phyloP scores from a whole-genome alignment of 2,113 vertebrate genomes.

The Syrmaticus mikado region DNA sequence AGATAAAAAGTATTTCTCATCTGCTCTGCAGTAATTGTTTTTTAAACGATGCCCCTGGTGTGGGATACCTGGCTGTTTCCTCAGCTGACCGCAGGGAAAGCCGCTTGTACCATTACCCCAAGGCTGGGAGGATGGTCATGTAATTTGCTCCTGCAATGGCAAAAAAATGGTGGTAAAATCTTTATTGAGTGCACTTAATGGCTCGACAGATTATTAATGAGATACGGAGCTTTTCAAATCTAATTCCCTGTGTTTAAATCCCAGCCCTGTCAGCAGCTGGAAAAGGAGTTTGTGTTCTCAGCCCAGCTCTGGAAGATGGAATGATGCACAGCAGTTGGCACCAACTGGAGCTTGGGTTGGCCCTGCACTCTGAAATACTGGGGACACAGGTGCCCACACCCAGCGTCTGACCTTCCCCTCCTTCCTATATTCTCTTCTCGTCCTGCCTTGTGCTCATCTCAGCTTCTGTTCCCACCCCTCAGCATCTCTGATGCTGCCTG shows the following conservation, averaged over 20 bases:
- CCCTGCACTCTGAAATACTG: rapidly evolving
- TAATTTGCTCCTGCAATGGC: neutral
- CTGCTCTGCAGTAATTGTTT: slow-evolving; percentile 25
- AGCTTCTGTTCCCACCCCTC: neutral
- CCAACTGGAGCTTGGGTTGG: neutral
- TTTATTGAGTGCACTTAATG: slow-evolving; percentile 26
- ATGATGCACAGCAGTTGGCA: neutral
- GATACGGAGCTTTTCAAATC: neutral
- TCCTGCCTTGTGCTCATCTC: neutral
- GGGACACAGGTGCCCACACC: neutral
- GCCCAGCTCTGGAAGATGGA: neutral
- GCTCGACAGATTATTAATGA: slow-evolving; percentile 17
- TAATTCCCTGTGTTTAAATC: neutral
- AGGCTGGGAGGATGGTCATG: neutral
- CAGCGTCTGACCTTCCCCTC: neutral
- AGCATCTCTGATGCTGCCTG: neutral
- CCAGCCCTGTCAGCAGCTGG: slow-evolving; percentile 43
- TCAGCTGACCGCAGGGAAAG: neutral
- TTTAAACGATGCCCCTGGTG: slow-evolving; percentile 30
- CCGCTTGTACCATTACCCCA: neutral
- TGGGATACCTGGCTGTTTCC: neutral
- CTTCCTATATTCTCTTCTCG: neutral
- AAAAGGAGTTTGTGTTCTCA: neutral
- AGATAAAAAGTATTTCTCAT: slow-evolving; percentile 35
- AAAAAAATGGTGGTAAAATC: slow-evolving; percentile 10